A percentile compares a stretch with the other conserved stretches of the same genome.
phyloP scores from a whole-genome alignment of 2,888 invertebrate genomes.

The Eristalis tenax region DNA sequence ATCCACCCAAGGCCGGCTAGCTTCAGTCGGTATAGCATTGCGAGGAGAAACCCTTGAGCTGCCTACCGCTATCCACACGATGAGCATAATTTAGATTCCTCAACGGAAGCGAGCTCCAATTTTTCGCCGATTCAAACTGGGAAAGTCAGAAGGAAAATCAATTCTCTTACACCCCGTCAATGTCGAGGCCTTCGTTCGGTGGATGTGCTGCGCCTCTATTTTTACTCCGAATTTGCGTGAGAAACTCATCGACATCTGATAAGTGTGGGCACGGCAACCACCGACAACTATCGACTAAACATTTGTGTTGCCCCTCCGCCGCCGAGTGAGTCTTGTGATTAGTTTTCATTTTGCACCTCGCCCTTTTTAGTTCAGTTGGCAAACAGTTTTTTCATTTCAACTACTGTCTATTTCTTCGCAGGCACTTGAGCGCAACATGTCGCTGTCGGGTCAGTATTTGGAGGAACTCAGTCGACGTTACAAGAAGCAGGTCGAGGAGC shows the following conservation, averaged over 20 bases:
- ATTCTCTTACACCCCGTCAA: conserved; percentile 53
- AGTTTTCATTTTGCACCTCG: background rate
- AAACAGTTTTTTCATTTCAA: conserved; percentile 29
- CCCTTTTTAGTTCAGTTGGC: conserved; percentile 25
- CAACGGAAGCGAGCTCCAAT: conserved; percentile 44
- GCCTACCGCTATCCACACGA: background rate
- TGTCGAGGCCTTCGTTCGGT: background rate
- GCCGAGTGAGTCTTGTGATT: too few species aligned
- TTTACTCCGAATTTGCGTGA: conserved; percentile 66
- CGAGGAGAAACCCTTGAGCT: conserved; percentile 36
- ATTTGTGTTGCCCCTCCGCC: conserved; percentile 23
- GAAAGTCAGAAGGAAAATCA: conserved; percentile 41
- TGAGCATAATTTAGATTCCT: conserved; percentile 41
- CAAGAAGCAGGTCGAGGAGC: conserved; percentile 97
- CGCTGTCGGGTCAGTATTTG: conserved; percentile 96
- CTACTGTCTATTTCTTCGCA: conserved; percentile 80
- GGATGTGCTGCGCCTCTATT: conserved; percentile 46
- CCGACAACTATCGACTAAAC: conserved; percentile 58
- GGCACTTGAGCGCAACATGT: conserved; percentile 97
- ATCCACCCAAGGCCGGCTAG: background rate
- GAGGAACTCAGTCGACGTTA: conserved; percentile 97
- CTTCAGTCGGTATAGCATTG: background rate
- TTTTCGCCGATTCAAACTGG: conserved; percentile 19
- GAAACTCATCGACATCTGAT: conserved; percentile 46
- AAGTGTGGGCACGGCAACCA: conserved; percentile 60